Base-by-base conservation (phyloP, 2,888 invertebrate species). In the Acrobasis repandana region DNA sequence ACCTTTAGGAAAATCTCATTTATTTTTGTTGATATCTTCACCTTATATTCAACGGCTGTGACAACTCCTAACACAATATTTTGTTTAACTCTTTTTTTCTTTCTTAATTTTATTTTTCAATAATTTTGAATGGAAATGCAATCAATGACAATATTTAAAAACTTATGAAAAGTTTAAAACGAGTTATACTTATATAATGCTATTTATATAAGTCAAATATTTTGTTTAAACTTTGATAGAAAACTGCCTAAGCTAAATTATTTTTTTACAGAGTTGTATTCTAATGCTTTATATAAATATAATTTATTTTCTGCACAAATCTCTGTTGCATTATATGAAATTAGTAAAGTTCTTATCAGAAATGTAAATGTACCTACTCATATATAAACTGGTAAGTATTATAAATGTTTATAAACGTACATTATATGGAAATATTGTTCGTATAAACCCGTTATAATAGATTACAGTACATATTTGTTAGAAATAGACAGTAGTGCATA, bases 91-190 rank as follows among this genome's bases (percentile, higher is more conserved):
- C 14, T 28, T 8, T 9, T n/a, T 43, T 56, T 2, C 20, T 4
- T 3, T 9, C 20, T 18, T 49, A 46, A 18, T 56, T 47, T 62
- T 52, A 61, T 50, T 16, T 47, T 50, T 60, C 60, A 61, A 43
- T 57, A 56, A 60, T 60, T 65, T 65, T 67, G 50, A 69, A 75
- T 73, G 67, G 68, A 81, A 78, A 69, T 67, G 65, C 69, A 79
- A 79, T 73, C 66, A 68, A 79, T 78, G 85, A 85, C 85, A 86
- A 86, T 84, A 86, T 80, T 65, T 64, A 68, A 68, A 73, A 73
- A 76, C 73, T 79, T 80, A 79, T 76, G 73, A 79, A 73, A 61
- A 67, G 38, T 66, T 65, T 63, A 49, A 62, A 63, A n/a, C 43
- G 43, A 43, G 20, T 43, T 43, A 18, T 14, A 11, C 20, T 38